Evolutionary conservation across 2,113 vertebrate genomes (phyloP), one percentile per base, ranked within the genome.

Genomic region (Anhinga rufa): DNA sequence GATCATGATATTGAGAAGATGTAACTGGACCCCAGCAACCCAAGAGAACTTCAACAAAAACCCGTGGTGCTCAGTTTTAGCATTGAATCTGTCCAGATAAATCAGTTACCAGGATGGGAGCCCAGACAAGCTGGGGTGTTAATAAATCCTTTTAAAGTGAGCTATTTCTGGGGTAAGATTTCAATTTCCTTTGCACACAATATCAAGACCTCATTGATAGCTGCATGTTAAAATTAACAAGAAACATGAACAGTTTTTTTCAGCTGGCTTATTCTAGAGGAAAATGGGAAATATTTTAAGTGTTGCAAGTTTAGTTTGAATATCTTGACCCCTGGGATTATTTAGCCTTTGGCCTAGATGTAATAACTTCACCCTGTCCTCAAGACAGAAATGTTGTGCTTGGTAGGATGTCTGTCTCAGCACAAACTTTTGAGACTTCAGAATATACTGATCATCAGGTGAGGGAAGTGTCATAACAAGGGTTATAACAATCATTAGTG

Each of bases 281-380:
- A 58, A 86, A 94, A 93, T 26, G 42, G 57, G 24, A 78, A 92
- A n/a, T 86, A 75, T 75, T 91, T 95, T 91, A 87, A 92, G 61
- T 54, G 44, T 76, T 94, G 91, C 80, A 95, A 89, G 17, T 51
- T 93, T 77, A 86, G 28, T 58, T n/a, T 80, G 46, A 83, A 52
- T 13, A 26, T 44, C 83, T 88, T 91, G 44, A 71, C 92, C 58
- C 36, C 46, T 89, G 91, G 74, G 65, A 92, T 87, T 84, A 87
- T 64, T 89, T 91, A 87, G 77, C 88, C 93, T 93, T 93, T 64
- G 86, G 40, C 77, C 92, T 83, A 60, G 46, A 86, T 94, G 65
- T 57, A 92, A 58, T 72, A 82, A 92, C 70, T 92, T 94, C 36
- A 82, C 48, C 14, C 44, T 2, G 16, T 57, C 36, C 70, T 86